Conservation (phyloP, 2,888 invertebrate genomes). For the Caenorhabditis sp. region DNA sequence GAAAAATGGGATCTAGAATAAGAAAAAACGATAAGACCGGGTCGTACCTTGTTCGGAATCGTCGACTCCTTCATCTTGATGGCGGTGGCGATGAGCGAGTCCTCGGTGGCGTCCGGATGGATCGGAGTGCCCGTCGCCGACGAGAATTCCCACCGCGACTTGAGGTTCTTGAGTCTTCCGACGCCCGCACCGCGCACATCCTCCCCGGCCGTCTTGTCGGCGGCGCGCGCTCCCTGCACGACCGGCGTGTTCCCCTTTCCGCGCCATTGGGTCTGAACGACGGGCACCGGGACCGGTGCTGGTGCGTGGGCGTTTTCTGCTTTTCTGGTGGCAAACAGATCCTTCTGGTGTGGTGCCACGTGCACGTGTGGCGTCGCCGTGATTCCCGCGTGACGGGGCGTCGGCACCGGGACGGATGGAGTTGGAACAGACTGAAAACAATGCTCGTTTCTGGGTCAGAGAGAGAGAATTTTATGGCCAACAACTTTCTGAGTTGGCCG, state of each 20-base stretch:
- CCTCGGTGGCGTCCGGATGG: constrained; percentile 70
- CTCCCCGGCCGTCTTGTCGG: constrained; percentile 53
- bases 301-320: not conserved
- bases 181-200: constrained; percentile 50
- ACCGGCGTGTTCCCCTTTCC: constrained; percentile 66
- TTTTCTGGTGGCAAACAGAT: constrained; percentile 1
- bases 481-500: no score
- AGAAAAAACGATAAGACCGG: not conserved
- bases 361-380: no score
- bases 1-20: not conserved
- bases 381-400: constrained; percentile 36
- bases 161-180: constrained; percentile 58
- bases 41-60: constrained; percentile 13
- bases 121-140: constrained; percentile 73
- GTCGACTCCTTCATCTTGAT: constrained; percentile 57
- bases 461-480: no score
- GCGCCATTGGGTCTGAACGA: constrained; percentile 65
- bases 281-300: constrained; percentile 2
- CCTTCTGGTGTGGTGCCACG: constrained; percentile 1
- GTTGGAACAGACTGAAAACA: constrained; percentile 9
- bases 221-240: constrained; percentile 60
- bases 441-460: not conserved
- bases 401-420: constrained; percentile 21
- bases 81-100: constrained; percentile 66
- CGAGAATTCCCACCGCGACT: constrained; percentile 70